These are phyloP conservation scores for Heliopora coerulea DNA, from an alignment of 92 coral and sea anemone genomes.

Conservation along the genomic window DNA sequence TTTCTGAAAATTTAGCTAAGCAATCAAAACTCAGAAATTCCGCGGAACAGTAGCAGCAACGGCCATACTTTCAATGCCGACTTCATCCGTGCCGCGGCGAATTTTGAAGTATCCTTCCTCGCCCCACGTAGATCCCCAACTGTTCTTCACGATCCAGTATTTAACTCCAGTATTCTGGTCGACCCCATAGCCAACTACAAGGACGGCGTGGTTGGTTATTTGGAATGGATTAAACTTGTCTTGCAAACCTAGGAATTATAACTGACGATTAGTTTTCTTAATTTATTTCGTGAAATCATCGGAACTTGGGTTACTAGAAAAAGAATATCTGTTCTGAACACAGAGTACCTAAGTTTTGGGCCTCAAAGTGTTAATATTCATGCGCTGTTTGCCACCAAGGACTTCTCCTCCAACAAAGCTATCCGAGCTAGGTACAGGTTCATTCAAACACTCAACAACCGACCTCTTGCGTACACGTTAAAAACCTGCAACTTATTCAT, in stretches of 20 bases:
- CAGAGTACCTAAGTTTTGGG: too few species aligned
- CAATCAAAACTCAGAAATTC: constrained; percentile 7
- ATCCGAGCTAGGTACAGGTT: too few species aligned
- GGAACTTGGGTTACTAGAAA: too few species aligned
- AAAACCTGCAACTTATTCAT: too few species aligned
- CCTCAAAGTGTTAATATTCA: too few species aligned
- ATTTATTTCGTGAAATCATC: too few species aligned
- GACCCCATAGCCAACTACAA: constrained; percentile 72
- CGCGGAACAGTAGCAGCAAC: constrained; percentile 39
- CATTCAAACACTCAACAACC: too few species aligned
- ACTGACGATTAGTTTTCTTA: neutral
- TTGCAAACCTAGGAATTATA: constrained; percentile 47
- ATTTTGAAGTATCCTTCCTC: constrained; percentile 67
- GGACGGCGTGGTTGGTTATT: constrained; percentile 67
- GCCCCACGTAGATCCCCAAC: constrained; percentile 71
- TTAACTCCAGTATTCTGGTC: constrained; percentile 62
- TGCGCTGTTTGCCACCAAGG: too few species aligned
- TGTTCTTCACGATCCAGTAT: constrained; percentile 75
- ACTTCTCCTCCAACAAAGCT: too few species aligned
- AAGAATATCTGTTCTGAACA: too few species aligned
- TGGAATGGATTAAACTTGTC: constrained; percentile 73
- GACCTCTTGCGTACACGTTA: too few species aligned
- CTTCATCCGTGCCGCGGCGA: constrained; percentile 66
- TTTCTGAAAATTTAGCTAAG: too few species aligned
- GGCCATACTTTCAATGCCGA: constrained; percentile 65